Conservation (phyloP, 1,140 invertebrate species). For the Heliconius eleuchia region DNA sequence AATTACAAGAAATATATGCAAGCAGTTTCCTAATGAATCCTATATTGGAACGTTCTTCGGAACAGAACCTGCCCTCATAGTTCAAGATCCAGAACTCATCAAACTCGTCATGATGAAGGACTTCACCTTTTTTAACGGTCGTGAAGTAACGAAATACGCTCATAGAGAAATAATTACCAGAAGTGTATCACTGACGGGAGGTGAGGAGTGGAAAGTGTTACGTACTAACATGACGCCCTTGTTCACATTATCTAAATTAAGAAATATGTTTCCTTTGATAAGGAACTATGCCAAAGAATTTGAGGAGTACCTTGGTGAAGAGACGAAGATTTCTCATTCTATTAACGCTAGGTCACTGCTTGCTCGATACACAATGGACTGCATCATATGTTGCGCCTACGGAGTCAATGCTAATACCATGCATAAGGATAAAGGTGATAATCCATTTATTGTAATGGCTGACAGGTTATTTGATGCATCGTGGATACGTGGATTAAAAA, state of each 20-base stretch:
- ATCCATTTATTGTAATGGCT: background rate
- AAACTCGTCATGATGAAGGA: conserved; percentile 38
- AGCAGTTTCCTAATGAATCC: conserved; percentile 39
- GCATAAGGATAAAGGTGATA: background rate
- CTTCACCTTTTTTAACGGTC: conserved; percentile 43
- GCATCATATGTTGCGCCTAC: conserved; percentile 40
- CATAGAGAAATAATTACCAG: conserved; percentile 35
- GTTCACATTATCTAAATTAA: conserved; percentile 44
- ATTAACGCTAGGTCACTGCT: conserved; percentile 31
- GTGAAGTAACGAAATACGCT: conserved; percentile 38
- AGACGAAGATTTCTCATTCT: background rate
- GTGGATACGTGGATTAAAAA: background rate
- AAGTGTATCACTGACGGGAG: conserved; percentile 40
- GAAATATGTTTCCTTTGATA: conserved; percentile 49
- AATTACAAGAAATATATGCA: conserved; percentile 35
- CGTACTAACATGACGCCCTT: conserved; percentile 42
- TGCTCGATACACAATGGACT: conserved; percentile 41
- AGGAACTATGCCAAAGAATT: conserved; percentile 35
- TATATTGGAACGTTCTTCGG: conserved; percentile 42
- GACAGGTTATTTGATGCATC: background rate
- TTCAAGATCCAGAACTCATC: conserved; percentile 42
- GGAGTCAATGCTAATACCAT: conserved; percentile 30
- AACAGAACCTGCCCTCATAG: conserved; percentile 40
- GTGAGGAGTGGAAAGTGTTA: conserved; percentile 43
- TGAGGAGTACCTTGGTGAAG: conserved; percentile 26